Base-by-base conservation (phyloP, 1,140 invertebrate species). In the Saccostrea cuccullata region DNA sequence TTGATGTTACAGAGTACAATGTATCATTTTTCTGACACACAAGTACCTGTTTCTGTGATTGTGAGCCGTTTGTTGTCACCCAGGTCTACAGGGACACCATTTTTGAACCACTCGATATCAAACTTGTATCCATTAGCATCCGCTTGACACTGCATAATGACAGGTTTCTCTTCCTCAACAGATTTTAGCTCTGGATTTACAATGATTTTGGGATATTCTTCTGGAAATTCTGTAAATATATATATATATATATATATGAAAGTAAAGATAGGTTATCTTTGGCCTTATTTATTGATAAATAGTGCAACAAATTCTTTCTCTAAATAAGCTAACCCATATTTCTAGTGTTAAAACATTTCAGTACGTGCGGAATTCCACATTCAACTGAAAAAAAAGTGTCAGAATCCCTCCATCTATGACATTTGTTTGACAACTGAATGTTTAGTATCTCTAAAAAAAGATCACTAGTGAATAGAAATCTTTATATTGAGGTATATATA, bases 121-220 rank as follows among this genome's bases (percentile, higher is more conserved):
- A 86, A 55, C 20, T 58, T 82, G 92, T 96, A 97, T 55, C 98
- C 98, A 92, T 96, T 97, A 58, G 98, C 98, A 26, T 96, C 96
- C 20, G 98, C 98, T 86, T 97, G 96, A 95, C 99, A 99, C 23
- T 97, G 96, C 87, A 99, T 96, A 9, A 98, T 96, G 0, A 98
- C 97, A 36, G 97, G 98, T 94, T 98, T 97, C n/a, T 98, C 98
- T 91, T 98, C 98, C 95, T 99, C 99, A 56, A 99, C 98, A 82
- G 98, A 98, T 95, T 98, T 97, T 86, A 96, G 96, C 23, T 97
- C 97, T 0, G 98, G 98, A 89, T 97, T 95, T 90, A 97, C 97
- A 26, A 96, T 97, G 92, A 99, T 98, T 92, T 96, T 96, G 36
- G 98, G 99, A 95, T 99, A 99, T 55, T 98, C 98, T 87, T 95